phyloP scores from a whole-genome alignment of 1,140 invertebrate species.

The Drosophila asahinai region DNA sequence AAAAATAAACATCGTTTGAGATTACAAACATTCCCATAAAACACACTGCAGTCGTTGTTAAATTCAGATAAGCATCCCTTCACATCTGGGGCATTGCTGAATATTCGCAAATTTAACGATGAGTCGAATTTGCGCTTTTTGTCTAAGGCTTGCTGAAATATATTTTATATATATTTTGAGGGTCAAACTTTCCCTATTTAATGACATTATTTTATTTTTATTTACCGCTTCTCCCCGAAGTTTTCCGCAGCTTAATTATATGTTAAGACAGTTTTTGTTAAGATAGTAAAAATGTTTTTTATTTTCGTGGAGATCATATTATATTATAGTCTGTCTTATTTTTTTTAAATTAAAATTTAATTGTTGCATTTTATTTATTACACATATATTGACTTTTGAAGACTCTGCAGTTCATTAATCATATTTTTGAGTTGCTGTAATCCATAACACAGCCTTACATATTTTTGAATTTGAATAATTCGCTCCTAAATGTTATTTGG shows the following conservation, averaged over 20 bases:
- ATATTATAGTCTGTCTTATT: neutral
- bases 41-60: slow-evolving; percentile 12
- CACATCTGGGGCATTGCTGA: slow-evolving; percentile 6
- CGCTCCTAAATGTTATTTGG: neutral
- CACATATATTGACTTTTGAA: too few relatives aligned
- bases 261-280: too few relatives aligned
- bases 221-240: too few relatives aligned
- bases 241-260: neutral
- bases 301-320: too few relatives aligned
- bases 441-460: too few relatives aligned
- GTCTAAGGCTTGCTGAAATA: neutral
- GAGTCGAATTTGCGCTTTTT: neutral
- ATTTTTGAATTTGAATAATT: neutral
- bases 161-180: neutral
- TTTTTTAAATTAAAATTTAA: neutral
- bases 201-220: too few relatives aligned
- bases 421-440: too few relatives aligned
- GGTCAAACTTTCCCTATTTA: too few relatives aligned
- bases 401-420: too few relatives aligned
- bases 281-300: too few relatives aligned
- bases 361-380: too few relatives aligned
- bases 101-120: neutral
- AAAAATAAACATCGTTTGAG: slow-evolving; percentile 42
- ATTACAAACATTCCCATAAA: slow-evolving; percentile 22
- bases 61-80: slow-evolving; percentile 3